These are phyloP conservation scores for Hylaeus anthracinus DNA, from an alignment of 1,140 invertebrate genomes.

Conservation along the genomic window DNA sequence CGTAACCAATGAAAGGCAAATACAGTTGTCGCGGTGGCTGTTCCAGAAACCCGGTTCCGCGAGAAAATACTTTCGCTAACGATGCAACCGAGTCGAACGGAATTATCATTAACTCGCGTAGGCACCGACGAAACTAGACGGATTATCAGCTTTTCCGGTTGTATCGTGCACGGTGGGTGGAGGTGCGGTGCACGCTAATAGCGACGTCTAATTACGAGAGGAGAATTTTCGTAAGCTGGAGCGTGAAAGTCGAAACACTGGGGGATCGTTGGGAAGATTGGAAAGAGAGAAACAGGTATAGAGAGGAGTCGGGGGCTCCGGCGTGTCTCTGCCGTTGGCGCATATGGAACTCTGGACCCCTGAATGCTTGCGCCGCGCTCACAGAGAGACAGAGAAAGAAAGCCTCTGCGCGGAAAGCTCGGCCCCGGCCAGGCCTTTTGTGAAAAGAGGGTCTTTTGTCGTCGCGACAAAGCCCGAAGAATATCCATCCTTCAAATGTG, in stretches of 20 bases:
- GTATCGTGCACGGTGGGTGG: neutral
- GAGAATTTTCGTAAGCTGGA: slow-evolving; percentile 14
- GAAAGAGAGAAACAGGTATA: slow-evolving; percentile 23
- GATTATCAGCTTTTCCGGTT: slow-evolving; percentile 24
- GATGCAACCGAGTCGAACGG: slow-evolving; percentile 23
- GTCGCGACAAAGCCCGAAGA: slow-evolving; percentile 76
- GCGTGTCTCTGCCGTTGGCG: neutral
- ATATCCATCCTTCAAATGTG: slow-evolving; percentile 72
- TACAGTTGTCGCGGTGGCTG: neutral
- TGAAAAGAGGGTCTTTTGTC: slow-evolving; percentile 75
- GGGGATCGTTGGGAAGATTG: slow-evolving; percentile 4
- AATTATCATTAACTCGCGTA: slow-evolving; percentile 34
- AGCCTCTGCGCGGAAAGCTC: slow-evolving; percentile 58
- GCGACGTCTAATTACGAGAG: slow-evolving; percentile 14
- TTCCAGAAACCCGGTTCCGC: slow-evolving; percentile 34
- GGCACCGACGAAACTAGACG: neutral
- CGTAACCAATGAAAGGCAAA: neutral
- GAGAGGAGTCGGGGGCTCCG: slow-evolving; percentile 9
- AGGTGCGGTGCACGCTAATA: neutral
- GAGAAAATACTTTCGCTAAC: slow-evolving; percentile 38
- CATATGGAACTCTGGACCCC: slow-evolving; percentile 57
- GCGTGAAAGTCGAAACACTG: neutral
- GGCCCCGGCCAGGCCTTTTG: slow-evolving; percentile 70
- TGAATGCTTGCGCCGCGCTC: slow-evolving; percentile 50
- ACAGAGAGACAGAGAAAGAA: slow-evolving; percentile 40